Evolutionary conservation across 2,888 invertebrate species (phyloP), one percentile per base, ranked within the genome.

Genomic region (Meghimatium bilineatum): DNA sequence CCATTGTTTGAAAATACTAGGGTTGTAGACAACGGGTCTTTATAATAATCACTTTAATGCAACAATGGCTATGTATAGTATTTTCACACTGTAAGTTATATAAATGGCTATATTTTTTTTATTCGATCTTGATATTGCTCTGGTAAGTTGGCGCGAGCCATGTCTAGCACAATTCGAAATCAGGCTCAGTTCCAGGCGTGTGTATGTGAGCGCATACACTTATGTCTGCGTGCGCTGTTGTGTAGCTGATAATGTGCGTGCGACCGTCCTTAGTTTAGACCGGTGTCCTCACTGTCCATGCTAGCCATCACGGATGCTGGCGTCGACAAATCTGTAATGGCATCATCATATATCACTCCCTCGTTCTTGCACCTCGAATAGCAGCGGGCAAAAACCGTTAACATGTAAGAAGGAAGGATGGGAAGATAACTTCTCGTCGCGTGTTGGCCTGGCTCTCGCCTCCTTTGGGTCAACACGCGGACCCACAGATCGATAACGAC

Each of bases 401-500:
- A 74, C 29, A 20, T 29, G 12, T 6, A 14, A 29, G 23, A 60
- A 20, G 76, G 34, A 34, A 36, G 34, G 36, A 60, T 34, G 56
- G 36, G 56, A 26, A 60, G 44, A 60, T 12, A 49, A 29, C 29
- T 5, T 26, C 60, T 23, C 34, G 32, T 20, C 60, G 32, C 56
- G 60, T 36, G 60, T 60, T 56, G 75, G 29, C 32, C 52, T 75
- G 75, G 56, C 52, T 36, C 60, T 20, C 60, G 32, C 34, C 34
- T 76, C 52, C 20, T 44, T 60, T 29, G 36, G 76, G 76, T 60
- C 76, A 32, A 26, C 56, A 60, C 23, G 76, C 76, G 14, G 60
- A 60, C 36, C 8, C 56, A 76, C 76, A 76, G 76, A 76, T 76
- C 76, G 44, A 76, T 76, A 76, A 76, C 60, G 49, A 23, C 20